These are phyloP conservation scores for Megaustenia siamemsis DNA, from an alignment of 2,888 invertebrate genomes.

Conservation along the genomic window DNA sequence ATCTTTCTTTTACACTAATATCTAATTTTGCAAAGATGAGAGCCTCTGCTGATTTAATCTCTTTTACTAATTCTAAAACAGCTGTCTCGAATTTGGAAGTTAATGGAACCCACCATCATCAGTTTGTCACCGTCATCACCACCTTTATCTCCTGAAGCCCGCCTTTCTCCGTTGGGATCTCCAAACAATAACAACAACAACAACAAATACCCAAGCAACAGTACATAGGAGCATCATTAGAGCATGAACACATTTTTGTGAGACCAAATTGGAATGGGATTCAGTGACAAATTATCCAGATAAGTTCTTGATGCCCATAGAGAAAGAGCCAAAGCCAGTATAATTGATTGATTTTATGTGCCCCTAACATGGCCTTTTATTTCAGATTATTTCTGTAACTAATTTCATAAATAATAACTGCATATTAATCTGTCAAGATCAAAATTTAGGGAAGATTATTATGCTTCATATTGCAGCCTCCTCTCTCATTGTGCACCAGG, in stretches of 20 bases:
- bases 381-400: too few relatives aligned
- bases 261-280: background rate
- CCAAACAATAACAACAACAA: slow-evolving; percentile 58
- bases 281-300: background rate
- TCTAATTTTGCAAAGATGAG: too few relatives aligned
- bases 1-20: too few relatives aligned
- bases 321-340: too few relatives aligned
- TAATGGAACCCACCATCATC: slow-evolving; percentile 64
- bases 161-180: slow-evolving; percentile 64
- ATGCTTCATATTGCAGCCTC: too few relatives aligned
- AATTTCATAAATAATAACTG: too few relatives aligned
- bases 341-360: too few relatives aligned
- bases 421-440: too few relatives aligned
- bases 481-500: too few relatives aligned
- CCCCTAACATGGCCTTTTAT: too few relatives aligned
- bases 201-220: slow-evolving; percentile 40
- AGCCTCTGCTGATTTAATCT: background rate
- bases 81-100: slow-evolving; percentile 66
- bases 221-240: background rate
- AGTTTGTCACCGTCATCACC: slow-evolving; percentile 57
- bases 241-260: background rate
- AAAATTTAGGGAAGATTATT: too few relatives aligned
- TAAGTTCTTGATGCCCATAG: background rate
- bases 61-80: slow-evolving; percentile 33
- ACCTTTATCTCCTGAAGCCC: slow-evolving; percentile 59